These are phyloP conservation scores for Rhinella marina DNA, from an alignment of 2,797 vertebrate species.

Conservation along the genomic window DNA sequence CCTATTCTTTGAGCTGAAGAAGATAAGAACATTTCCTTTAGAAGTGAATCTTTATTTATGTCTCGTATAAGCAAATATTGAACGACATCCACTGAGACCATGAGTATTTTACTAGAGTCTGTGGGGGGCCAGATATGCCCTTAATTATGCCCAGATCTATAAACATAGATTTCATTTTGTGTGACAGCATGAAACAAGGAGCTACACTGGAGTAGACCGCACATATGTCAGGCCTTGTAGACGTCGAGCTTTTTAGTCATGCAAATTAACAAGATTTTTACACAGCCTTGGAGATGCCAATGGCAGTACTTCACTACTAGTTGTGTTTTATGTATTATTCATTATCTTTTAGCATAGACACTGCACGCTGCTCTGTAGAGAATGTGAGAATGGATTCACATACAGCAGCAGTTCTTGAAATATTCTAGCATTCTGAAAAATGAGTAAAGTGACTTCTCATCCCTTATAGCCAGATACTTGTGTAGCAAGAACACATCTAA, in stretches of 20 bases:
- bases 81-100: not conserved
- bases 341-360: slow-evolving; percentile 20
- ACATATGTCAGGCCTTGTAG: slow-evolving; percentile 11
- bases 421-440: not conserved
- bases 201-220: slow-evolving; percentile 4
- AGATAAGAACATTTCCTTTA: not conserved
- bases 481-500: not conserved
- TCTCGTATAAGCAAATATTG: not conserved
- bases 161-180: slow-evolving; percentile 5
- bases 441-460: not conserved
- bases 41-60: not conserved
- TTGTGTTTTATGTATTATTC: slow-evolving; percentile 28
- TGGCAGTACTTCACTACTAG: slow-evolving; percentile 17
- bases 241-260: slow-evolving; percentile 1
- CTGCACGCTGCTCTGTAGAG: slow-evolving; percentile 8
- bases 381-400: slow-evolving; percentile 4
- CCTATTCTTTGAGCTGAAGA: not conserved
- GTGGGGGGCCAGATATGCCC: not conserved
- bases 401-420: not conserved
- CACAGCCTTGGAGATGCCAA: slow-evolving; percentile 23
- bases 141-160: slow-evolving; percentile 13
- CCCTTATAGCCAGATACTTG: not conserved
- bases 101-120: not conserved
- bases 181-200: slow-evolving; percentile 1
- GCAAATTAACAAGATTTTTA: slow-evolving; percentile 23